Evolutionary conservation across 2,113 vertebrate genomes (phyloP).

Genomic region (Paralichthys olivaceus): DNA sequence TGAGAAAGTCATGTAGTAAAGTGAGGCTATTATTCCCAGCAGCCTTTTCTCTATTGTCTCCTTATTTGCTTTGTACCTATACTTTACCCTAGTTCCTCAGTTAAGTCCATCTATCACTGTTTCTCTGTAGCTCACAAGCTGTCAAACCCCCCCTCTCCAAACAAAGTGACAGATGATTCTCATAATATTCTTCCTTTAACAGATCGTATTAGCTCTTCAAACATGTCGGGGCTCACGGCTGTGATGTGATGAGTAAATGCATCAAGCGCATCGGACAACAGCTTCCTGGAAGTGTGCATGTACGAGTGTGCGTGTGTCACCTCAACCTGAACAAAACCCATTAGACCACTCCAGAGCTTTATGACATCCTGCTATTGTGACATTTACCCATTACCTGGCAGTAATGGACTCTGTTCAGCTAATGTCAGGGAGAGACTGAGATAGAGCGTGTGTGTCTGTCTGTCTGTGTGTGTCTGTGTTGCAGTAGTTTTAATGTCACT

Average conservation of each 20-base stretch:
- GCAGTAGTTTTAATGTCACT: conserved; percentile 8
- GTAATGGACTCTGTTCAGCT: conserved; percentile 79
- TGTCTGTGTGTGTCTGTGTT: conserved; percentile 8
- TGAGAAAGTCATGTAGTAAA: too few species aligned
- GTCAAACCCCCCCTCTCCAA: conserved; percentile 13
- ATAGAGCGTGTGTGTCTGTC: conserved; percentile 49
- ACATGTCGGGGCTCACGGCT: conserved; percentile 34
- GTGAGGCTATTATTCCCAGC: too few species aligned
- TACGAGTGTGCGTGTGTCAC: conserved; percentile 68
- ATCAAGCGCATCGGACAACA: conserved; percentile 42
- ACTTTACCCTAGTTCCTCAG: background rate
- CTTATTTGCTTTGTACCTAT: background rate
- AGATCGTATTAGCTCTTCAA: conserved; percentile 56
- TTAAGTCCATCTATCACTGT: background rate
- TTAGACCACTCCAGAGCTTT: conserved; percentile 82
- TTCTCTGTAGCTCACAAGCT: background rate
- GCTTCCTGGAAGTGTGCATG: conserved; percentile 65
- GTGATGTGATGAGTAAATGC: conserved; percentile 54
- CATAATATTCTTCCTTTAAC: conserved; percentile 51
- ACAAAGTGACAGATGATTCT: conserved; percentile 47
- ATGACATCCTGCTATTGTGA: conserved; percentile 82
- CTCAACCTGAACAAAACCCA: conserved; percentile 83
- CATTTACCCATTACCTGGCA: conserved; percentile 80
- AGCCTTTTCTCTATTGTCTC: too few species aligned
- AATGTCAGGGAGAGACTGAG: conserved; percentile 63